These are phyloP conservation scores for Fringilla coelebs DNA, from an alignment of 2,797 vertebrate species.

Conservation along the genomic window DNA sequence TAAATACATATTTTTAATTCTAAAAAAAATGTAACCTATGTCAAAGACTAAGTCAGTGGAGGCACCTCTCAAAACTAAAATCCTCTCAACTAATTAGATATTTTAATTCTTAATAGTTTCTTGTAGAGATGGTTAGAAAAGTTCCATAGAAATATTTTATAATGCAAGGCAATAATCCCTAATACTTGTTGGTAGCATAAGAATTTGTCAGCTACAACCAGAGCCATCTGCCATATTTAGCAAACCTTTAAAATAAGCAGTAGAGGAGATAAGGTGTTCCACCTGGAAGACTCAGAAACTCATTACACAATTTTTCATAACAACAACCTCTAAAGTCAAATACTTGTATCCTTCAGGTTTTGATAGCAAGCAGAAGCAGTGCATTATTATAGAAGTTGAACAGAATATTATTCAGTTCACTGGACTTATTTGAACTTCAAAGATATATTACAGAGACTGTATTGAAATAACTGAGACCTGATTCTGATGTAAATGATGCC, in stretches of 20 bases:
- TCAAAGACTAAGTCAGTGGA: not conserved
- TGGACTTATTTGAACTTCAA: not conserved
- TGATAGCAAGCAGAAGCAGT: not conserved
- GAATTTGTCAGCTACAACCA: not conserved
- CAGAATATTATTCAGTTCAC: not conserved
- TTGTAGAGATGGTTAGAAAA: not conserved
- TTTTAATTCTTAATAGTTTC: not conserved
- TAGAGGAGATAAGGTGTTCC: not conserved
- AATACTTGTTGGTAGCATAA: not conserved
- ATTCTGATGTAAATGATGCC: not conserved
- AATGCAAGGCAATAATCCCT: not conserved
- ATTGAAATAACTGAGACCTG: not conserved
- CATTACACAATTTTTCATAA: not conserved
- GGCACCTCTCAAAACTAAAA: not conserved
- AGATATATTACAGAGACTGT: not conserved
- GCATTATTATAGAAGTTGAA: not conserved
- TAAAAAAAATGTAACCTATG: not conserved
- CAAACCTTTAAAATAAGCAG: not conserved
- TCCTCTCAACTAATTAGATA: not conserved
- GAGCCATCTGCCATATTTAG: not conserved
- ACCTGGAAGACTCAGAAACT: not conserved
- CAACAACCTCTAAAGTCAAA: not conserved
- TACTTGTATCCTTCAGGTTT: not conserved
- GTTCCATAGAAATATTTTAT: not conserved
- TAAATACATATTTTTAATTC: not conserved